Evolutionary conservation across 2,888 invertebrate species (phyloP), one percentile per base, ranked within the genome.

Genomic region (Mesochorus sp.): DNA sequence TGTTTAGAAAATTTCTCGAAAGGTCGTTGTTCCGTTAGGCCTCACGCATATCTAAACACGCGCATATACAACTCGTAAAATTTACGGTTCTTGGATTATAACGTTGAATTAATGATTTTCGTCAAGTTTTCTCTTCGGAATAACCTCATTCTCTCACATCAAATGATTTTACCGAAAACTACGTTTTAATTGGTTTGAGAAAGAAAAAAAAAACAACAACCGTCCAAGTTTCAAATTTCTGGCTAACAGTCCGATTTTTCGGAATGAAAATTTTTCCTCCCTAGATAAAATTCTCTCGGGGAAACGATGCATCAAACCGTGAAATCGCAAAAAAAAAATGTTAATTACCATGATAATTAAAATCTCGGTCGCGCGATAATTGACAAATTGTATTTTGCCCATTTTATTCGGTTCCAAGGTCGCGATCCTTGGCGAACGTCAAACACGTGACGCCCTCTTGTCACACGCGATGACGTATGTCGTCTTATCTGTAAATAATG

Each of bases 1-100:
- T 26, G 39, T 17, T n/a, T 31, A 19, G 19, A 28, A 12, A 66
- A 75, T 75, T 75, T 71, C 24, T 42, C 51, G 21, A 42, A 70
- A 74, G 62, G 74, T 73, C 77, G 42, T 68, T 67, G 62, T 78
- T 74, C 74, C 74, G 64, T 78, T 78, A 64, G 21, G n/a, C n/a
- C n/a, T n/a, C n/a, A 34, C 44, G 47, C n/a, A 26, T 44, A 12
- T 51, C 21, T n/a, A 4, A 6, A 31, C 31, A 26, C 21, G 21
- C 28, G 39, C 37, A 14, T 21, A 19, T 37, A 8, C 2, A 62
- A 53, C 71, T 26, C 57, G 51, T 28, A 53, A 57, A 76, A 49
- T 76, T 37, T 47, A 14, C n/a, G 51, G 3, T 37, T 31, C 17
- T 8, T 12, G 14, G n/a, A 17, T 10, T 8, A 31, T 14, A 44